Evolutionary conservation across 2,888 invertebrate genomes (phyloP).

Genomic region (Argyresthia goedartella): DNA sequence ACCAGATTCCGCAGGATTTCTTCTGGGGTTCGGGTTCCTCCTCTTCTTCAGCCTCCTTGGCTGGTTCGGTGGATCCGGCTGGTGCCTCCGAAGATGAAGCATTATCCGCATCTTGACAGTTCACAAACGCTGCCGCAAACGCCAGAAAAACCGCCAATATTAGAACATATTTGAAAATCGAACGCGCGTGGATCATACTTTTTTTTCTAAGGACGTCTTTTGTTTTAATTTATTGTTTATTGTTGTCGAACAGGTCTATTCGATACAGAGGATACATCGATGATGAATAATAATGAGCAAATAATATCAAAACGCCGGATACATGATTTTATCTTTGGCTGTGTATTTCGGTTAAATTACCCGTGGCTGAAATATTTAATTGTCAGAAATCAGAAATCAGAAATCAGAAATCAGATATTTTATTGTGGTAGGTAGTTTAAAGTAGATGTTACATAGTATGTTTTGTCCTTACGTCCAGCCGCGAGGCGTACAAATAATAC

Average conservation of each 20-base stretch:
- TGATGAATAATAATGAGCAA: neutral
- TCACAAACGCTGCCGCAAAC: conserved; percentile 25
- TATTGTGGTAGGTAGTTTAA: too few species aligned
- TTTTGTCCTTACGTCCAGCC: too few species aligned
- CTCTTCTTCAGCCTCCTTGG: conserved; percentile 33
- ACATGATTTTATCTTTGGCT: neutral
- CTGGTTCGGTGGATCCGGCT: conserved; percentile 22
- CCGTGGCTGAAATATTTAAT: neutral
- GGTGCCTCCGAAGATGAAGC: conserved; percentile 27
- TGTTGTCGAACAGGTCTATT: too few species aligned
- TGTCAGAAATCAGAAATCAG: too few species aligned
- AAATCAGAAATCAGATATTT: too few species aligned
- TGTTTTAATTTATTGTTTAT: too few species aligned
- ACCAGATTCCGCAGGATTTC: conserved; percentile 60
- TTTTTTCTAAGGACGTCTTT: neutral
- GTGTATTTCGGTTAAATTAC: neutral
- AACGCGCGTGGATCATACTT: neutral
- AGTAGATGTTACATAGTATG: too few species aligned
- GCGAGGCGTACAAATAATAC: too few species aligned
- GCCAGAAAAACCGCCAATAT: conserved; percentile 21
- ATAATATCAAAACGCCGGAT: neutral
- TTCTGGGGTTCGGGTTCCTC: conserved; percentile 49
- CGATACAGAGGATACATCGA: neutral
- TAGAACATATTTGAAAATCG: neutral
- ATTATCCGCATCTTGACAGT: conserved; percentile 40